phyloP scores from a whole-genome alignment of 2,113 vertebrate genomes.

The Sphaerodactylus townsendi region DNA sequence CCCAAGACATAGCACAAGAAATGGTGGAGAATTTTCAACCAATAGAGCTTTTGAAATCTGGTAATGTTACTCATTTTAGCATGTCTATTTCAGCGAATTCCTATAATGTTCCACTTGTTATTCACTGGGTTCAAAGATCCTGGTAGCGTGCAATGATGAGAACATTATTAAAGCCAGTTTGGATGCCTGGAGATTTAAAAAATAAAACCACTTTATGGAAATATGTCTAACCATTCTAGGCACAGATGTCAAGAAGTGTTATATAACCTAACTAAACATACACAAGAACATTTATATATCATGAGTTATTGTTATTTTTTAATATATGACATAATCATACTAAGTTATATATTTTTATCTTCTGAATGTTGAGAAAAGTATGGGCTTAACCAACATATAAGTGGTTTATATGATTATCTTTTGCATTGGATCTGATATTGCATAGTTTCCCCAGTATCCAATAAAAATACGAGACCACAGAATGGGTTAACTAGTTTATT shows the following conservation, averaged over 20 bases:
- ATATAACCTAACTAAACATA: background rate
- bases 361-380: background rate
- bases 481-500: no score
- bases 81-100: no score
- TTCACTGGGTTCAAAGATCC: background rate
- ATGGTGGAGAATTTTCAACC: no score
- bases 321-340: background rate
- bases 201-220: background rate
- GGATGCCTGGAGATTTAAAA: background rate
- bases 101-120: background rate
- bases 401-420: background rate
- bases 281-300: background rate
- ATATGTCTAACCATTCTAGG: background rate
- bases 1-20: no score
- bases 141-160: no score
- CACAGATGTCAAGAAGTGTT: background rate
- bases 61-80: background rate
- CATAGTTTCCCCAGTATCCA: no score
- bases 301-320: background rate
- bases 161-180: background rate
- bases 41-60: no score
- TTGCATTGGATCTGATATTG: background rate
- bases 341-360: background rate
- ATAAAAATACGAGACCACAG: no score
- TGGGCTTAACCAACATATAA: background rate